Base-by-base conservation (phyloP, 2,888 invertebrate genomes). In the Biston betularia region DNA sequence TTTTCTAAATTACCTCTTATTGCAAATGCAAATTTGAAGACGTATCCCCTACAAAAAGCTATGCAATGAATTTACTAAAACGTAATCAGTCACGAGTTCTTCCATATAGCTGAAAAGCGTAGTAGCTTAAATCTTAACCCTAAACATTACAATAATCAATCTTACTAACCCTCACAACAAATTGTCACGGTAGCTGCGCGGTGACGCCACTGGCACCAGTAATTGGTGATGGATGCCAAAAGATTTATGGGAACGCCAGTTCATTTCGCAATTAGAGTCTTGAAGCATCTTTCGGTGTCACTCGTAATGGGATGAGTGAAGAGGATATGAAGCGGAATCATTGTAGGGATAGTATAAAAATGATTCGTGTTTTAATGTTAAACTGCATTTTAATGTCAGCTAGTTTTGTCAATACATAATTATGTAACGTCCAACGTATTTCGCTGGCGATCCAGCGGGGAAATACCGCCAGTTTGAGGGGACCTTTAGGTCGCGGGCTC, bases 201-300 rank as follows among this genome's bases (percentile, higher is more conserved):
- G 73, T 70, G 72, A 76, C 71, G 66, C 54, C 42, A 53, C 52
- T 53, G 52, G 38, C 52, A 14, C 70, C 66, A 69, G 50, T 83
- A 84, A 84, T 86, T 84, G 81, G 77, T 75, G 78, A 77, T 77
- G 75, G 77, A 76, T 78, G 81, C 80, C 82, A 80, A 80, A 75
- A 77, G 79, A 81, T 82, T 82, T 79, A 82, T 80, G 72, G 73
- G 69, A 69, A 70, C 57, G 64, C 62, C 63, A 45, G 59, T 71
- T 69, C 63, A 65, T 65, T 50, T 59, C 48, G 61, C 65, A 69
- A 69, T 69, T 69, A 66, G 42, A 44, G 59, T 63, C 65, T 14
- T 53, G 52, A 24, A 53, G 45, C 53, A 58, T 58, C 40, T 15
- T 9, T 58, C 49, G 40, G 40, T 15, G 48, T 48, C 44, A 35